phyloP scores from a whole-genome alignment of 2,888 invertebrate species.

The Crocallis elinguaria region DNA sequence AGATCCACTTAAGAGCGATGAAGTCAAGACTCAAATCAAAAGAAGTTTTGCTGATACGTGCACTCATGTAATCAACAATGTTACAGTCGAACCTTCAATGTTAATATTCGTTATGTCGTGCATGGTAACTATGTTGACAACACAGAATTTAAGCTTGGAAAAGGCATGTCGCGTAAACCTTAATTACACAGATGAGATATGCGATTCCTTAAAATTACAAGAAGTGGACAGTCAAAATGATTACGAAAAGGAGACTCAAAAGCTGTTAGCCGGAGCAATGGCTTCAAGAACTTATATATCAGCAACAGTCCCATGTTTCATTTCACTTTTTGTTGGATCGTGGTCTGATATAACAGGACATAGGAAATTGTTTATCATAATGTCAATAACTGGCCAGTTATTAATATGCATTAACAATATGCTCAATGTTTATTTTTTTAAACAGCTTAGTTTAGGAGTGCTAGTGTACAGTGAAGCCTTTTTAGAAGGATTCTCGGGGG shows the following conservation, averaged over 20 bases:
- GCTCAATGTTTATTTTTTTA: conserved; percentile 89
- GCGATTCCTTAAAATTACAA: conserved; percentile 88
- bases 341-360: conserved; percentile 88
- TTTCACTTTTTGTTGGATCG: conserved; percentile 92
- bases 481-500: conserved; percentile 90
- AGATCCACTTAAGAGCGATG: conserved; percentile 34
- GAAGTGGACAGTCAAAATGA: conserved; percentile 81
- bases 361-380: conserved; percentile 89
- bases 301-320: conserved; percentile 89
- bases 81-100: conserved; percentile 69
- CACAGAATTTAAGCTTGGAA: conserved; percentile 92
- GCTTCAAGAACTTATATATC: conserved; percentile 93
- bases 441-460: conserved; percentile 89
- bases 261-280: conserved; percentile 88
- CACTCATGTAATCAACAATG: conserved; percentile 45
- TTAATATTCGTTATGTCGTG: conserved; percentile 53
- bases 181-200: conserved; percentile 87
- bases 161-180: conserved; percentile 94
- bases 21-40: conserved; percentile 29
- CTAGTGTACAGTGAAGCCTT: conserved; percentile 90
- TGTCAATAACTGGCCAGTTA: conserved; percentile 89
- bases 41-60: conserved; percentile 48
- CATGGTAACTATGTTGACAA: conserved; percentile 86
- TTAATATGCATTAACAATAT: conserved; percentile 89
- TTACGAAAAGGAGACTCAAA: conserved; percentile 86